Percentiles rank a stretch among this genome's conserved stretches.
Evolutionary conservation across 1,140 invertebrate genomes (phyloP).

Genomic region (Hycleus cichorii): DNA sequence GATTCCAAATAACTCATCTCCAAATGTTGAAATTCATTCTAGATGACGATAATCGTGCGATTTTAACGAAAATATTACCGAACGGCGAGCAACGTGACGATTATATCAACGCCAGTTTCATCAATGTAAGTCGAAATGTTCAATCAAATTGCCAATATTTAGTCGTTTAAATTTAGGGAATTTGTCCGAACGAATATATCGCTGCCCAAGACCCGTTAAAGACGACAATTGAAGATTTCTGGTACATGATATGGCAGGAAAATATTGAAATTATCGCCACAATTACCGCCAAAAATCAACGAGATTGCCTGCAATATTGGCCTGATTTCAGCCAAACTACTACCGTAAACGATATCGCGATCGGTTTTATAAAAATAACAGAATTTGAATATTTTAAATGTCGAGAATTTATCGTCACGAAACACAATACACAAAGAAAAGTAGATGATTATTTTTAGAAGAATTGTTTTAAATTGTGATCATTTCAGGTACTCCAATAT

Average conservation of each 20-base stretch:
- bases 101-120: conserved; percentile 22
- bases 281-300: conserved; percentile 37
- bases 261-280: conserved; percentile 65
- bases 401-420: conserved; percentile 38
- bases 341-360: too few relatives aligned
- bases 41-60: too few relatives aligned
- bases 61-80: too few relatives aligned
- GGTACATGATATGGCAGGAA: conserved; percentile 69
- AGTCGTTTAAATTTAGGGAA: conserved; percentile 44
- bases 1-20: too few relatives aligned
- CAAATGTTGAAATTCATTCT: too few relatives aligned
- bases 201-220: conserved; percentile 70
- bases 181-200: conserved; percentile 60
- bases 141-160: background rate
- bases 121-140: conserved; percentile 10
- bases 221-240: conserved; percentile 66
- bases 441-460: too few relatives aligned
- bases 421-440: too few relatives aligned
- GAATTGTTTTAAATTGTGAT: too few relatives aligned
- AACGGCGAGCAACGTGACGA: background rate
- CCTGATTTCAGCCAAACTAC: conserved; percentile 39
- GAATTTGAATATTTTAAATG: conserved; percentile 39
- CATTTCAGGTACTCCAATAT: too few relatives aligned
- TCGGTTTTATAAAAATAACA: conserved; percentile 28
- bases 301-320: conserved; percentile 50